These are phyloP conservation scores for Biston stratarius DNA, from an alignment of 2,888 invertebrate genomes.

Conservation along the genomic window DNA sequence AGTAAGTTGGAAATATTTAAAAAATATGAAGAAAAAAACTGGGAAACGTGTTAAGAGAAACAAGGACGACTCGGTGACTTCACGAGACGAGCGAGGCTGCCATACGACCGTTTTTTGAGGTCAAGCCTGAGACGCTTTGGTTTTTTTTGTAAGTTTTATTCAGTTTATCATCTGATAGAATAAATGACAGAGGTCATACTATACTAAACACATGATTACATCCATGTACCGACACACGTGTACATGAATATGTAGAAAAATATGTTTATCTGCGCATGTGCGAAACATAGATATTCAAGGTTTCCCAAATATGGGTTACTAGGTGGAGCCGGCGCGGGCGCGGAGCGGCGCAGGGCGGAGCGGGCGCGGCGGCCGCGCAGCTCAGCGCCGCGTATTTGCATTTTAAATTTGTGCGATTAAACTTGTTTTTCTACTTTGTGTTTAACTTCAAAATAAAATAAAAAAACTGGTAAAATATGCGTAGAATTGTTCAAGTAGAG, in stretches of 20 bases:
- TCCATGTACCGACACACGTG: not conserved
- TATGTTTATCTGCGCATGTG: slow-evolving; percentile 26
- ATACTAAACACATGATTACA: slow-evolving; percentile 4
- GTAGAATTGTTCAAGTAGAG: not conserved
- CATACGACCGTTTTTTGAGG: no score
- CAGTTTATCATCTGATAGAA: no score
- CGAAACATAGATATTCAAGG: slow-evolving; percentile 29
- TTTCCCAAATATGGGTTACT: slow-evolving; percentile 33
- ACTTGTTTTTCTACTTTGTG: slow-evolving; percentile 23
- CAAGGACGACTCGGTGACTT: no score
- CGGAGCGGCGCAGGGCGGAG: no score
- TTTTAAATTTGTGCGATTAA: slow-evolving; percentile 5
- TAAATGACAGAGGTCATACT: slow-evolving; percentile 8
- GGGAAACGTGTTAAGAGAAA: no score
- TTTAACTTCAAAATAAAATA: slow-evolving; percentile 13
- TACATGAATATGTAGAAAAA: slow-evolving; percentile 19
- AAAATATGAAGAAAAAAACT: no score
- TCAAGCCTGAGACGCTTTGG: no score
- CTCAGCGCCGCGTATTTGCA: not conserved
- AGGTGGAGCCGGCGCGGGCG: no score
- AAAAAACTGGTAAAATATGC: not conserved
- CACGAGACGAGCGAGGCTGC: no score
- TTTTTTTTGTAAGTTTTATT: no score
- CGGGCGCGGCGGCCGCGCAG: no score
- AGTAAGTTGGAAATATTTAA: no score